Evolutionary conservation across 2,888 invertebrate genomes (phyloP).

Genomic region (Lasioglossum leucozonium): DNA sequence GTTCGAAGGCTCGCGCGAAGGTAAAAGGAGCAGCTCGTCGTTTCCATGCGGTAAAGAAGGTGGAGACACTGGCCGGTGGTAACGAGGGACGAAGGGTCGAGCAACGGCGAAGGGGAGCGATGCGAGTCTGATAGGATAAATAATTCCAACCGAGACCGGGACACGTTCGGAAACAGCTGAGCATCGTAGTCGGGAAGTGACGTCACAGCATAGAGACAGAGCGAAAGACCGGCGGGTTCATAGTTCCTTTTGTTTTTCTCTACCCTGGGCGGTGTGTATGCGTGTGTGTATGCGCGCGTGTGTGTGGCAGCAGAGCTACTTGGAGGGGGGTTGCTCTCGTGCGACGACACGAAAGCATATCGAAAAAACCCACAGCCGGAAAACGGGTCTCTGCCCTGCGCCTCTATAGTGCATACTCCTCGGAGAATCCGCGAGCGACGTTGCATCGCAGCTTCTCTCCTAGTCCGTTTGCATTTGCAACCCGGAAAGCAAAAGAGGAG

Average conservation of each 20-base stretch:
- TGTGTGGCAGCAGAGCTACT: not conserved
- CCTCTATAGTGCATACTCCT: not conserved
- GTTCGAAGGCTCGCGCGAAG: conserved; percentile 74
- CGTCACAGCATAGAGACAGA: conserved; percentile 36
- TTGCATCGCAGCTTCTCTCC: conserved; percentile 57
- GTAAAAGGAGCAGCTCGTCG: conserved; percentile 64
- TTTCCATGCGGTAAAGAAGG: conserved; percentile 50
- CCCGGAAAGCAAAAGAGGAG: not conserved
- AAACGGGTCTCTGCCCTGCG: not conserved
- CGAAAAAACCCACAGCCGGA: conserved; percentile 16
- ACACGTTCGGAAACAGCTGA: conserved; percentile 56
- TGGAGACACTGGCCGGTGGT: conserved; percentile 44
- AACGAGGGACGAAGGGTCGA: conserved; percentile 47
- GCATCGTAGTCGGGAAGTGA: conserved; percentile 57
- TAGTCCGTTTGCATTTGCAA: conserved; percentile 74
- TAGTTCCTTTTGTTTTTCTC: conserved; percentile 58
- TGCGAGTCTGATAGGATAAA: conserved; percentile 56
- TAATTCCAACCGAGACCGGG: conserved; percentile 34
- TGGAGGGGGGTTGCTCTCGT: conserved; percentile 6
- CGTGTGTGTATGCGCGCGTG: not conserved
- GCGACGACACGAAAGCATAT: conserved; percentile 5
- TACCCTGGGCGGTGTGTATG: conserved; percentile 17
- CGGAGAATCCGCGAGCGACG: conserved; percentile 25
- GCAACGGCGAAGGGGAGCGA: conserved; percentile 48
- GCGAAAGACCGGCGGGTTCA: not conserved